phyloP scores from a whole-genome alignment of 2,113 vertebrate genomes.

The Pluvialis apricaria region DNA sequence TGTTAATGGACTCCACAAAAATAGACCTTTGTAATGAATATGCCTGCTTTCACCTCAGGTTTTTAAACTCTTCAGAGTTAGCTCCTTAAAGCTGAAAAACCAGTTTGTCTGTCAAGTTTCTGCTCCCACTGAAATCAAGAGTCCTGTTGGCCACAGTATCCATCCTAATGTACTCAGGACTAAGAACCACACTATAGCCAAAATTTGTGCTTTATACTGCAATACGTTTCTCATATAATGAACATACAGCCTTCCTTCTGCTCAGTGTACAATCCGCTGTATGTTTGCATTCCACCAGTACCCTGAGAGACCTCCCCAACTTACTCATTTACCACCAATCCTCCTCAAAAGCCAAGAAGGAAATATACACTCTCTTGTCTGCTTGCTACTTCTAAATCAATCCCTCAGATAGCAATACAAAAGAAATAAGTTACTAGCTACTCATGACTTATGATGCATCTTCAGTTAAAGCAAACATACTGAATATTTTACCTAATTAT shows the following conservation, averaged over 20 bases:
- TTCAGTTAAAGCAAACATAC: not conserved
- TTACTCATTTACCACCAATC: not conserved
- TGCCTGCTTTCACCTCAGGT: not conserved
- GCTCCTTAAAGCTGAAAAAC: not conserved
- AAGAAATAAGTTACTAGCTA: not conserved
- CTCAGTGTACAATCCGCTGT: not conserved
- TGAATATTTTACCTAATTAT: not conserved
- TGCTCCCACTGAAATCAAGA: not conserved
- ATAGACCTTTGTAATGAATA: not conserved
- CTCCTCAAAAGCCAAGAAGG: not conserved
- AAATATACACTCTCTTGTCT: not conserved
- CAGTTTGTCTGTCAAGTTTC: not conserved
- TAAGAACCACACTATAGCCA: not conserved
- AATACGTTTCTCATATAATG: not conserved
- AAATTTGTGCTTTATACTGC: not conserved
- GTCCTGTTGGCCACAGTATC: not conserved
- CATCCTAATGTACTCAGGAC: not conserved
- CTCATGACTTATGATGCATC: not conserved
- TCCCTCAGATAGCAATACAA: not conserved
- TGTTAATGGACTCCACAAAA: slow-evolving; percentile 8
- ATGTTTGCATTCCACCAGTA: not conserved
- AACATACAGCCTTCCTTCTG: not conserved
- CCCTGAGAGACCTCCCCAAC: not conserved
- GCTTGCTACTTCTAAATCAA: not conserved
- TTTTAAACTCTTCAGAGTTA: not conserved